These are phyloP conservation scores for Chouioia cunea DNA, from an alignment of 2,888 invertebrate species.

Conservation along the genomic window DNA sequence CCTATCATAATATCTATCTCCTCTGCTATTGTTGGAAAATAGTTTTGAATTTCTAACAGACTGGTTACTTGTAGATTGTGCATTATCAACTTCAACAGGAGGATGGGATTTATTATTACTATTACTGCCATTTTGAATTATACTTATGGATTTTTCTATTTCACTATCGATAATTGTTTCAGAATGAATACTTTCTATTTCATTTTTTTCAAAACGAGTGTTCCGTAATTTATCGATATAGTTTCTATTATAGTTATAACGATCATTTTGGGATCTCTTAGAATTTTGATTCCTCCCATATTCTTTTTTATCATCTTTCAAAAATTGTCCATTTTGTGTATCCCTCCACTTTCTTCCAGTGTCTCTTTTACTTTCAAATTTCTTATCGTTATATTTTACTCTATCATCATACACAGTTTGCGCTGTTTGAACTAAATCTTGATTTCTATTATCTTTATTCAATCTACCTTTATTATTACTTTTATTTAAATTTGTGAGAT, in stretches of 20 bases:
- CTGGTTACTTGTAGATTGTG: constrained; percentile 33
- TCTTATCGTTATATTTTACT: constrained; percentile 48
- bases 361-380: constrained; percentile 49
- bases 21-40: constrained; percentile 43
- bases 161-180: constrained; percentile 27
- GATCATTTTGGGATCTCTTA: constrained; percentile 55
- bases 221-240: constrained; percentile 36
- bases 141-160: constrained; percentile 31
- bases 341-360: constrained; percentile 45
- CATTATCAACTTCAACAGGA: constrained; percentile 30
- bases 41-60: constrained; percentile 43
- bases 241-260: constrained; percentile 49
- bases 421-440: constrained; percentile 21
- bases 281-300: constrained; percentile 50
- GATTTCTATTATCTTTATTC: constrained; percentile 38
- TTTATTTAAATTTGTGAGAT: constrained; percentile 47
- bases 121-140: constrained; percentile 36
- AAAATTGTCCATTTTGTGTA: constrained; percentile 47
- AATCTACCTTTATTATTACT: constrained; percentile 28
- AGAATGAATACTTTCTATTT: constrained; percentile 23
- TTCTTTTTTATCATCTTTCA: constrained; percentile 46
- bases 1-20: constrained; percentile 48
- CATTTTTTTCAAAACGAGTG: constrained; percentile 31
- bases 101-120: constrained; percentile 39
- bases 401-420: constrained; percentile 15